Conservation (phyloP, 2,888 invertebrate species). For the Aphrophora alni region DNA sequence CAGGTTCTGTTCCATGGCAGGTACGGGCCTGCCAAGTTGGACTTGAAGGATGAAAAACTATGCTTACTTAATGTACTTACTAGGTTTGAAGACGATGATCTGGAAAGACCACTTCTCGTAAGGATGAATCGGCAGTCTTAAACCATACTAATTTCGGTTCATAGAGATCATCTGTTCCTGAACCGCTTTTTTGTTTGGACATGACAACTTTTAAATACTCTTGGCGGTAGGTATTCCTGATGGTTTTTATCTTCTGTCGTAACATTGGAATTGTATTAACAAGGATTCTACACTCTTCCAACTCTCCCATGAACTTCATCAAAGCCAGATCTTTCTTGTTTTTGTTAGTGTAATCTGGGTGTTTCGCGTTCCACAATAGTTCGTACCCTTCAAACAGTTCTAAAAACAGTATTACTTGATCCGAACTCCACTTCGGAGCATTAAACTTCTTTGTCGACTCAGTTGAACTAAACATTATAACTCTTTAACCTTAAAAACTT, state of each 20-base stretch:
- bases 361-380: not conserved
- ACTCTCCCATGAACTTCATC: not conserved
- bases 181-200: too few species aligned
- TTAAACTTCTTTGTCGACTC: not conserved
- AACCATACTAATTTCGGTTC: slow-evolving; percentile 23
- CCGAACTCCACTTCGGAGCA: not conserved
- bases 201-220: too few species aligned
- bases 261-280: not conserved
- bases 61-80: too few species aligned
- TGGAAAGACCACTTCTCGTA: slow-evolving; percentile 22
- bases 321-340: not conserved
- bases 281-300: not conserved
- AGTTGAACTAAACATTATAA: not conserved
- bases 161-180: slow-evolving; percentile 13
- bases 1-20: too few species aligned
- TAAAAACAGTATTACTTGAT: not conserved
- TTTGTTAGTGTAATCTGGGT: not conserved
- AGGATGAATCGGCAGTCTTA: not conserved
- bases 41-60: too few species aligned
- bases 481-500: too few species aligned
- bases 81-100: slow-evolving; percentile 16
- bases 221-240: too few species aligned
- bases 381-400: not conserved
- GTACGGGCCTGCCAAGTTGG: too few species aligned
- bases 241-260: too few species aligned